Base-by-base conservation (phyloP, 2,888 invertebrate species). In the Isoperla grammatica region DNA sequence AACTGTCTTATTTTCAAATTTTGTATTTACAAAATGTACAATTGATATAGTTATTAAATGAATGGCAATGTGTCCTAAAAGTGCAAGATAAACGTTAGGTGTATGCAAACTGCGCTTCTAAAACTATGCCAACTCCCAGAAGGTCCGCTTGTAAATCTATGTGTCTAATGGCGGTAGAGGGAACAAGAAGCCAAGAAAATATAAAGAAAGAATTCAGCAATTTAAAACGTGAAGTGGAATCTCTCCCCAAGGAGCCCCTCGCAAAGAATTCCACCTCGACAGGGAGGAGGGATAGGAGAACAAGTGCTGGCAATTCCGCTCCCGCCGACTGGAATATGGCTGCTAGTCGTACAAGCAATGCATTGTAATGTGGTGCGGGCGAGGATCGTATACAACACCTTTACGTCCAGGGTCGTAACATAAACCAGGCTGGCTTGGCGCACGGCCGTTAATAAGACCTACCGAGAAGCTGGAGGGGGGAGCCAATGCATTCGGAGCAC, bases 191-290 rank as follows among this genome's bases (percentile, higher is more conserved):
- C 17, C 53, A 53, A 53, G 53, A 39, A 53, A 53, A 19, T 37
- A 39, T 53, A 68, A 66, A 65, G 66, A 68, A 67, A 67, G 66
- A 66, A 68, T 66, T 67, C 66, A 64, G 67, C 69, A 69, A 69
- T 69, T 69, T 69, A 69, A 69, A 70, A 69, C 66, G 66, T 63
- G 68, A 65, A 62, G 62, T 60, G 63, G 68, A 70, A 70, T 70
- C 64, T 69, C 67, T 68, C 70, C 70, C 70, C 55, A 39, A 17
- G 63, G 63, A 23, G 60, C 46, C 57, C 56, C 58, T 62, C 40
- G 15, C 13, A 20, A 53, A 53, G 53, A 53, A 53, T 53, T 53
- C 53, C 39, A 39, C 53, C n/a, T 53, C 37, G 53, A 37, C 39
- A n/a, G 35, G 39, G 39, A 53, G 40, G 19, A 29, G 29, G 29